Evolutionary conservation across 2,888 invertebrate species (phyloP).

Genomic region (Quadroppia sp.): DNA sequence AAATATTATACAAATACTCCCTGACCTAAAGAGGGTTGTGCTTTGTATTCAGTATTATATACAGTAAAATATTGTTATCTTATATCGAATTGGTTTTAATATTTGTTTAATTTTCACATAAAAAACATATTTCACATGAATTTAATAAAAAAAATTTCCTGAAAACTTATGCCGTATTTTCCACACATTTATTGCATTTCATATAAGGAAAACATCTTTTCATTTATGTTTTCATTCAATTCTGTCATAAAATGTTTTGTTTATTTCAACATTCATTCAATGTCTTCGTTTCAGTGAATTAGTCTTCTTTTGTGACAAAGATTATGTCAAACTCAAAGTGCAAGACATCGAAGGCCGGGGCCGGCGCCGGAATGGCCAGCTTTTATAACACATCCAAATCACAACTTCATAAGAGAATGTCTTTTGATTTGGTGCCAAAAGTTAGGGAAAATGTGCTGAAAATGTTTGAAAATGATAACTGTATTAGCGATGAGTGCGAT

Average conservation of each 20-base stretch:
- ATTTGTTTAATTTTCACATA: too few species aligned
- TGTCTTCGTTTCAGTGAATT: not conserved
- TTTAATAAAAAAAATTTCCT: too few species aligned
- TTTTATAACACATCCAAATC: constrained; percentile 30
- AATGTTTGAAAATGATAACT: not conserved
- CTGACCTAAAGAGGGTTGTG: too few species aligned
- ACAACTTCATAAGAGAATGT: constrained; percentile 2
- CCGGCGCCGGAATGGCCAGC: not conserved
- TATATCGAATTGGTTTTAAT: too few species aligned
- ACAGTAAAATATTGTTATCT: too few species aligned
- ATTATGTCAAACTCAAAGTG: not conserved
- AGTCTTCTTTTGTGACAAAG: not conserved
- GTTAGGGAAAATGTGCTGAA: not conserved
- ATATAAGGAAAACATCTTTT: not conserved
- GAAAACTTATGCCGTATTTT: not conserved
- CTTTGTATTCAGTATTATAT: too few species aligned
- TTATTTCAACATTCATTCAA: not conserved
- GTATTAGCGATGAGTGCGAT: constrained; percentile 13
- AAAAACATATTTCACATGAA: too few species aligned
- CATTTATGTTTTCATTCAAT: not conserved
- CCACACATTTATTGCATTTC: not conserved
- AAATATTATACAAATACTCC: too few species aligned
- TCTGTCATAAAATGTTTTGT: not conserved
- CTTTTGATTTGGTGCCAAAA: constrained; percentile 9
- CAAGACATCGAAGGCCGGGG: not conserved